Conservation (phyloP, 2,797 vertebrate genomes). For the Microctenopoma lineatum region DNA sequence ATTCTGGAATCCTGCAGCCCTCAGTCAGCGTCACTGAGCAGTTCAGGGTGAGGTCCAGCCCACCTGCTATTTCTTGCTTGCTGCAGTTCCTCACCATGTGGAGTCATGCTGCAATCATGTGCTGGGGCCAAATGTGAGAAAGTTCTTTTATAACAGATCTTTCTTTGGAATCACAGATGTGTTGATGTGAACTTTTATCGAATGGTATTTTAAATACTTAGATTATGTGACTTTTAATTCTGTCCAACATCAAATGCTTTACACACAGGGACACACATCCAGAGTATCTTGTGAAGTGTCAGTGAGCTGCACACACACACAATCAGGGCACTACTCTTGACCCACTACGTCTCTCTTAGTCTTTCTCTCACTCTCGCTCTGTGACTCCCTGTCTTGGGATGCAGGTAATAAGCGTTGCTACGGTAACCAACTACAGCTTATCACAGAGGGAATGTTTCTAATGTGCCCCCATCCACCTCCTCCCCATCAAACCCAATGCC, state of each 20-base stretch:
- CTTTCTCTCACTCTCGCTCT: not conserved
- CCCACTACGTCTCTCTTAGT: slow-evolving; percentile 24
- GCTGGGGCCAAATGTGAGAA: too few species aligned
- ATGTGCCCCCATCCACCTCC: slow-evolving; percentile 20
- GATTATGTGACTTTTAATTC: too few species aligned
- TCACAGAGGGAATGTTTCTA: slow-evolving; percentile 62
- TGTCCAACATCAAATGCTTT: slow-evolving; percentile 13
- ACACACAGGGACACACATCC: slow-evolving; percentile 35
- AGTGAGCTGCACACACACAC: slow-evolving; percentile 23
- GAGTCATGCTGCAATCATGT: too few species aligned
- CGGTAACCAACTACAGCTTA: slow-evolving; percentile 66
- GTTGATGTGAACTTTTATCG: too few species aligned
- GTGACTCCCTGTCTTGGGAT: slow-evolving; percentile 20
- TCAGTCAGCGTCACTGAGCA: too few species aligned
- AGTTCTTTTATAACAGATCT: too few species aligned
- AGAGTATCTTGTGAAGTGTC: slow-evolving; percentile 57
- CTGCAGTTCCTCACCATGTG: too few species aligned
- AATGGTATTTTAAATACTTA: too few species aligned
- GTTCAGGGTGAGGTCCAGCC: too few species aligned
- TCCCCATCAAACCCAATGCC: slow-evolving; percentile 23
- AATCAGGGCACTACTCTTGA: slow-evolving; percentile 39
- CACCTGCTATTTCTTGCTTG: too few species aligned
- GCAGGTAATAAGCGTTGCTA: slow-evolving; percentile 73
- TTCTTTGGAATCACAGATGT: too few species aligned
- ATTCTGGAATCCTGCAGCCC: too few species aligned